Conservation (phyloP, 1,140 invertebrate species). For the Cherax quadricarinatus region DNA sequence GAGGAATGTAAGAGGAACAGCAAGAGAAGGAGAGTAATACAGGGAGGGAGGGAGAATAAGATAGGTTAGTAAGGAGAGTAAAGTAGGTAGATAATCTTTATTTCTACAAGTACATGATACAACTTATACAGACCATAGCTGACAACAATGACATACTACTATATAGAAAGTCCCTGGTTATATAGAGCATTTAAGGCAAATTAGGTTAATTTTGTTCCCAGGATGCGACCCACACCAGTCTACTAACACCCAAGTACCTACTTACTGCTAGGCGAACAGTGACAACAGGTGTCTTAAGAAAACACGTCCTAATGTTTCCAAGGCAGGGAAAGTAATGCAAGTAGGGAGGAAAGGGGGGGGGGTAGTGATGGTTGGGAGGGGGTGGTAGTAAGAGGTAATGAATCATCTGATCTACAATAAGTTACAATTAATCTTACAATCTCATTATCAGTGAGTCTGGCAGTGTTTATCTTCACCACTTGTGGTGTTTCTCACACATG, state of each 20-base stretch:
- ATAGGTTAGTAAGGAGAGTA: not conserved
- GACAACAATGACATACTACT: no score
- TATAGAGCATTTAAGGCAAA: no score
- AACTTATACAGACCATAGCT: no score
- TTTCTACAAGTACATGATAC: no score
- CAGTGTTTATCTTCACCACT: not conserved
- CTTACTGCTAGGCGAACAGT: no score
- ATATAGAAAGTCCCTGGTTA: no score
- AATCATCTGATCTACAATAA: not conserved
- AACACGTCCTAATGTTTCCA: no score
- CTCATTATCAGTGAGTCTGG: not conserved
- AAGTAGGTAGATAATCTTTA: no score
- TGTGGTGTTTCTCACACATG: not conserved
- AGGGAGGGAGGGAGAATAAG: slow-evolving; percentile 18
- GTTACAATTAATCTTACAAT: not conserved
- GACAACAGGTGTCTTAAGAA: no score
- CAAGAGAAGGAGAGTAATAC: slow-evolving; percentile 12
- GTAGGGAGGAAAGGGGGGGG: not conserved
- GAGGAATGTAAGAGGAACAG: not conserved
- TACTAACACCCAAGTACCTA: no score
- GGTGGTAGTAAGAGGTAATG: not conserved
- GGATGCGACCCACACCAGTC: no score
- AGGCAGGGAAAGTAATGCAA: not conserved
- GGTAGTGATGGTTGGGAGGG: not conserved
- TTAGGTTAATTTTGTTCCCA: no score